These are phyloP conservation scores for Micronycteris hirsuta DNA, from an alignment of 2,113 vertebrate species.

Conservation along the genomic window DNA sequence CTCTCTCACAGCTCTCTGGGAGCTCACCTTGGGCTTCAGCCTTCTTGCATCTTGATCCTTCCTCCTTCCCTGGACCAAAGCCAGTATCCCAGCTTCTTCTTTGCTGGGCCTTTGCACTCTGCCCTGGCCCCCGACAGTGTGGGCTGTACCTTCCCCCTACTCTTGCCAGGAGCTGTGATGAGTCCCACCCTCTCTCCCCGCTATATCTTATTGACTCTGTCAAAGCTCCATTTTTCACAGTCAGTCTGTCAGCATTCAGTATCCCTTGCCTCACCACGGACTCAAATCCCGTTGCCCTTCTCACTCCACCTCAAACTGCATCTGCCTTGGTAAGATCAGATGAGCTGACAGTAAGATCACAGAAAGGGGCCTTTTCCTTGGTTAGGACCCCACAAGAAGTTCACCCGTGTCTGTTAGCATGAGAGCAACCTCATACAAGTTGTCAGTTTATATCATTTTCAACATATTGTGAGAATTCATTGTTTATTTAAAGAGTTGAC, in stretches of 20 bases:
- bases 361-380: not conserved
- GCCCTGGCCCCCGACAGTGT: accelerated
- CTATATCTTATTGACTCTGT: not conserved
- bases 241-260: not conserved
- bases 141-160: not conserved
- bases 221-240: not conserved
- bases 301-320: not conserved
- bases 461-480: not conserved
- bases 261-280: not conserved
- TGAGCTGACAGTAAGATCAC: not conserved
- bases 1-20: not conserved
- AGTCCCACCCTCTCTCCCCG: accelerated
- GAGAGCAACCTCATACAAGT: not conserved
- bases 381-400: not conserved
- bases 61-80: not conserved
- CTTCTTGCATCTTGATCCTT: not conserved
- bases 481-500: not conserved
- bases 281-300: not conserved
- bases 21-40: not conserved
- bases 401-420: not conserved
- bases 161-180: not conserved
- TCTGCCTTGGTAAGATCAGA: not conserved
- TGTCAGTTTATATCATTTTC: not conserved
- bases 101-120: not conserved
- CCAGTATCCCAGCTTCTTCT: not conserved